Conservation (phyloP, 2,888 invertebrate species). For the Sepiola atlantica region DNA sequence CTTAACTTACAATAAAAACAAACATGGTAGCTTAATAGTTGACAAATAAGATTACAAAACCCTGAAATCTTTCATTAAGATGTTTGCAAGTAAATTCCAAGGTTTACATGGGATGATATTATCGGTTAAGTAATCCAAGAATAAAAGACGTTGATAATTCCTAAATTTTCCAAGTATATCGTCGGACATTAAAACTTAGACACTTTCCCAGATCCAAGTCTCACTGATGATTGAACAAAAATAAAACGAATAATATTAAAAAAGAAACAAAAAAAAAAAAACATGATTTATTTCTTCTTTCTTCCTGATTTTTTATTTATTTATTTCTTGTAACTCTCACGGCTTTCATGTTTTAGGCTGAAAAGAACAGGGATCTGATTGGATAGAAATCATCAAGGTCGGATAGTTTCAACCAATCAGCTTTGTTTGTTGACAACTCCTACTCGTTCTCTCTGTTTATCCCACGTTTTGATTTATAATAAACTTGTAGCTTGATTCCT, state of each 20-base stretch:
- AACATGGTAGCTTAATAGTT: too few species aligned
- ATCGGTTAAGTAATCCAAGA: background rate
- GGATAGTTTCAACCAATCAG: background rate
- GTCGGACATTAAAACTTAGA: background rate
- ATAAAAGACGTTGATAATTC: background rate
- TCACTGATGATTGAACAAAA: background rate
- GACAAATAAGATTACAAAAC: too few species aligned
- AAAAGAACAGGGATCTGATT: background rate
- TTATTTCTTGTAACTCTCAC: background rate
- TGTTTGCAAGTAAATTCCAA: background rate
- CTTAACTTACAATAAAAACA: too few species aligned
- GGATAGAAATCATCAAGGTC: background rate
- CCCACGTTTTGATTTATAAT: background rate
- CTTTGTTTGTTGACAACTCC: background rate
- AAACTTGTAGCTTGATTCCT: background rate
- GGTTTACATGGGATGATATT: background rate
- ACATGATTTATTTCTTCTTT: too few species aligned
- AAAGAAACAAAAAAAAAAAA: too few species aligned
- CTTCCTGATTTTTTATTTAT: background rate
- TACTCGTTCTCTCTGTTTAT: background rate
- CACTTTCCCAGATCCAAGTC: background rate
- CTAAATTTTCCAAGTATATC: background rate
- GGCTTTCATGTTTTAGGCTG: background rate
- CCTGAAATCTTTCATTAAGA: too few species aligned
- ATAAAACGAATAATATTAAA: background rate